Evolutionary conservation across 2,797 vertebrate genomes (phyloP), one percentile per base, ranked within the genome.

Genomic region (Phalloptychus januarius): DNA sequence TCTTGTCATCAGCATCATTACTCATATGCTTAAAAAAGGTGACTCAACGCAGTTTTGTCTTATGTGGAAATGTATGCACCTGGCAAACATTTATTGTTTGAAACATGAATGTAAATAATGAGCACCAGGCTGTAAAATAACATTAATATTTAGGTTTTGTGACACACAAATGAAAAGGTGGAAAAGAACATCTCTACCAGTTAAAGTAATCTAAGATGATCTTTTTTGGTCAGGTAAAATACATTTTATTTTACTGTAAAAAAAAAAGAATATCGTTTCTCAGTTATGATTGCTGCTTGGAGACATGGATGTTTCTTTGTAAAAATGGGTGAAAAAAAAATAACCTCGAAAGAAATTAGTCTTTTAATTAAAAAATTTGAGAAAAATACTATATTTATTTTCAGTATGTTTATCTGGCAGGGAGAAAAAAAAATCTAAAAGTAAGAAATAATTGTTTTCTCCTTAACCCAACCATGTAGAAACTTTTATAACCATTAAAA

Each of bases 1-100:
- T 93, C 91, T 84, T 90, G 86, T 90, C 90, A 93, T 93, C 92
- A 91, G 90, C 79, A 88, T 77, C 85, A 86, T 93, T 92, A 94
- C 93, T 89, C 93, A 94, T 94, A 93, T 82, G 89, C 85, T 95
- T 92, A 80, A 79, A 89, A 45, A 81, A 56, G 83, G 83, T 89
- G 86, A 92, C 87, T 81, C 85, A 88, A 61, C 76, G 71, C 76
- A 77, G 52, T 72, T 87, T 84, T 56, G 74, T 82, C 56, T 82
- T 25, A 71, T 20, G 75, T 25, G 44, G 8, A 85, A 61, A 85
- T 70, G 11, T 71, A 28, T 25, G 36, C n/a, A 61, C 6, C 70
- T 6, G 54, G 8, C 33, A 45, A 3, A 5, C 3, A 56, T 73
- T 73, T 54, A 23, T 50, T 74, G 33, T 20, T 50, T 36, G 33